Evolutionary conservation across 2,113 vertebrate genomes (phyloP), one percentile per base, ranked within the genome.

Genomic region (Motacilla tschutschensis): DNA sequence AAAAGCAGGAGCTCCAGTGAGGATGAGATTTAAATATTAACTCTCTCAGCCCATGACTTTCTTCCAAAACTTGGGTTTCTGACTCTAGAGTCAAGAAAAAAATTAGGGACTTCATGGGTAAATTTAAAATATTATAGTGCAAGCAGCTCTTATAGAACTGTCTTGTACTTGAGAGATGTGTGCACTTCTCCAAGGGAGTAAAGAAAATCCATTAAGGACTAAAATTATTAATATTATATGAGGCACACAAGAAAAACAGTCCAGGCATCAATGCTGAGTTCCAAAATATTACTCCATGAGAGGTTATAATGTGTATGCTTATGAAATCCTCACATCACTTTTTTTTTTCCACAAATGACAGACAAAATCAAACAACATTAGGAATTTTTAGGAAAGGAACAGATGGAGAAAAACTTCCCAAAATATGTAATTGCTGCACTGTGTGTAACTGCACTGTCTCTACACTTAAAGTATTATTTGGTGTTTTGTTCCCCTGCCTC

Each of bases 111-210:
- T 36, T 91, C 9, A 46, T 19, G 20, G 20, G 9, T 54, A 73
- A 79, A 66, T 46, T 25, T 58, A 41, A 77, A 87, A 33, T 40
- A 31, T 17, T 46, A 13, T 6, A 55, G 17, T 50, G 8, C 25
- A 82, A 51, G 33, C 35, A 33, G 6, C 25, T 79, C 70, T 60
- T 57, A 9, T 2, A 26, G 48, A 67, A 6, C 17, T 71, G 13
- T 1, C 1, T 46, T 15, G 5, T 48, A 14, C n/a, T 46, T 50
- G 53, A 54, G n/a, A 33, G 8, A 18, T 0, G 4, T 22, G 25
- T 82, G 46, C 29, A 22, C 10, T 55, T 75, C 33, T 29, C 51
- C 35, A 67, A 64, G 59, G 13, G 17, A 73, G 9, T 8, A 40
- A 36, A 57, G 11, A 9, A 80, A 86, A 70, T 69, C 35, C 69